These are phyloP conservation scores for Imbricaverruca yamaguchii DNA, from an alignment of 2,888 invertebrate genomes.

Conservation along the genomic window DNA sequence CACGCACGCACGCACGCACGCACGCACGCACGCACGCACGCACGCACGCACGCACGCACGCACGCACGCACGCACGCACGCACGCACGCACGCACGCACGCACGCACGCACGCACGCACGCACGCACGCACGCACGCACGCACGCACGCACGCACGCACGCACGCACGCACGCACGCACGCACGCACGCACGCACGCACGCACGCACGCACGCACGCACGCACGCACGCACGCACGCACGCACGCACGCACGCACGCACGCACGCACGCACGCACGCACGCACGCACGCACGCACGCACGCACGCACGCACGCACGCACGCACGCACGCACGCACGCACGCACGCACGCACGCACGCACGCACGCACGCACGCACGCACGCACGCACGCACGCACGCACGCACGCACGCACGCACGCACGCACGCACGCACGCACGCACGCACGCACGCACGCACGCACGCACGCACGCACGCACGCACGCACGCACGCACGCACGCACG, in stretches of 20 bases:
- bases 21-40: background rate
- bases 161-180: background rate
- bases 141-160: background rate
- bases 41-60: conserved; percentile 18
- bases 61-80: conserved; percentile 10
- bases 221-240: background rate
- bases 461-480: conserved; percentile 24
- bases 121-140: background rate
- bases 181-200: background rate
- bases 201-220: background rate
- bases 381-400: conserved; percentile 10
- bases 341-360: background rate
- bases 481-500: conserved; percentile 18
- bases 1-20: background rate
- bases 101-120: background rate
- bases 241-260: background rate
- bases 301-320: conserved; percentile 20
- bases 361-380: conserved; percentile 18
- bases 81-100: background rate
- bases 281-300: conserved; percentile 10
- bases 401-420: background rate
- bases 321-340: background rate
- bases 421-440: background rate
- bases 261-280: conserved; percentile 24
- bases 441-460: background rate